A percentile compares a stretch with the other conserved stretches of the same genome.
Conservation (phyloP, 2,113 vertebrate species). For the Cygnus atratus region DNA sequence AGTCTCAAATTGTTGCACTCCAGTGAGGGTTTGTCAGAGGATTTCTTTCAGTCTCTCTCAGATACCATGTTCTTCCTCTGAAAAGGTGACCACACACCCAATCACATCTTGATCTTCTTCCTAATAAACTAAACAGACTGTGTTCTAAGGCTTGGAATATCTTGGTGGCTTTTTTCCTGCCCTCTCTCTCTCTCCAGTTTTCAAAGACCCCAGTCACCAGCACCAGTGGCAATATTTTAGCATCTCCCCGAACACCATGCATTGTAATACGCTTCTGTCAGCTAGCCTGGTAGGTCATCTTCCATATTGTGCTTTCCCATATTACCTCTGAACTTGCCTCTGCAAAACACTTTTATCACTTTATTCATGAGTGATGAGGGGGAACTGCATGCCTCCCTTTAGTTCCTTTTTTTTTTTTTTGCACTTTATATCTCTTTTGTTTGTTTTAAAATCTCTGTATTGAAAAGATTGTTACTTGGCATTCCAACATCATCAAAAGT, state of each 20-base stretch:
- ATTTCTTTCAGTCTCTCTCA: not conserved
- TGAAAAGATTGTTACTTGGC: constrained; percentile 67
- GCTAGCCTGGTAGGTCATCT: not conserved
- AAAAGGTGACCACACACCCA: not conserved
- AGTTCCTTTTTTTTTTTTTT: not conserved
- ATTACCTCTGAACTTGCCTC: not conserved
- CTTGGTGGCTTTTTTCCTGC: not conserved
- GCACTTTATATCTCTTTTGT: constrained; percentile 16
- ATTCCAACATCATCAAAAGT: constrained; percentile 49
- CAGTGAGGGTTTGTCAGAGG: not conserved
- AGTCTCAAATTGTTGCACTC: not conserved
- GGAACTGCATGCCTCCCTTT: not conserved
- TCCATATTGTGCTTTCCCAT: not conserved
- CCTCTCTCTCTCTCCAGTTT: not conserved
- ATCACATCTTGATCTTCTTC: not conserved
- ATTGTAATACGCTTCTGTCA: not conserved
- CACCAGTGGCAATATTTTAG: rapidly evolving
- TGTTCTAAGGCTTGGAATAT: not conserved
- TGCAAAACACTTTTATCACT: constrained; percentile 22
- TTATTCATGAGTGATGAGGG: not conserved
- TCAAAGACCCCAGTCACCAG: not conserved
- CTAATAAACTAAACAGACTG: not conserved
- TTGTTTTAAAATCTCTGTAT: constrained; percentile 75
- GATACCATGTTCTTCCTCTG: not conserved
- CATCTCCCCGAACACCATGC: not conserved